Conservation (phyloP, 2,113 vertebrate genomes). For the Datnioides undecimradiatus region DNA sequence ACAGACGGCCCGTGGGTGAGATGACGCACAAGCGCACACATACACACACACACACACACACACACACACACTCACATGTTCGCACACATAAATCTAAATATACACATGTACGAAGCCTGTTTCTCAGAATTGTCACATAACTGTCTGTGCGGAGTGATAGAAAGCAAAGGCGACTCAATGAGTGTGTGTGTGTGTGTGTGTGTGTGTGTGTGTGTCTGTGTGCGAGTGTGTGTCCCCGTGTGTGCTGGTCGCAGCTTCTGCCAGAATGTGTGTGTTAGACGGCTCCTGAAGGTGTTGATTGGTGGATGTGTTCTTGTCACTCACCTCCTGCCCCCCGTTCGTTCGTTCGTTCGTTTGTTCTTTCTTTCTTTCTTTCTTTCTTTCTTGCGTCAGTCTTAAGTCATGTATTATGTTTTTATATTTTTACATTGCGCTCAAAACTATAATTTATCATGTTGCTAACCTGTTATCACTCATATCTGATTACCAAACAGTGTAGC, state of each 20-base stretch:
- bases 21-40: constrained; percentile 59
- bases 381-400: too few relatives aligned
- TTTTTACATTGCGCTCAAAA: too few relatives aligned
- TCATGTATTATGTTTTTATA: too few relatives aligned
- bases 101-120: constrained; percentile 34
- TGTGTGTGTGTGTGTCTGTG: constrained; percentile 7
- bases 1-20: constrained; percentile 72
- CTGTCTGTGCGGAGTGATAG: constrained; percentile 19
- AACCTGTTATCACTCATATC: too few relatives aligned
- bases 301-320: constrained; percentile 7
- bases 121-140: constrained; percentile 39
- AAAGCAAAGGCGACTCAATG: background rate
- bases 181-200: constrained; percentile 1
- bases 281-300: constrained; percentile 61
- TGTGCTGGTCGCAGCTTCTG: constrained; percentile 26
- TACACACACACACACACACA: constrained; percentile 30
- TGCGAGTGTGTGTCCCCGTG: constrained; percentile 2
- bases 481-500: too few relatives aligned
- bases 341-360: too few relatives aligned
- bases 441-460: too few relatives aligned
- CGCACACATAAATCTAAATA: constrained; percentile 59
- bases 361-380: too few relatives aligned
- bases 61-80: background rate
- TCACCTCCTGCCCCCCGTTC: too few relatives aligned
- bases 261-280: constrained; percentile 23